Percentiles rank a stretch among this genome's conserved stretches.
phyloP scores from a whole-genome alignment of 1,140 invertebrate species.

The Heliconius nattereri region DNA sequence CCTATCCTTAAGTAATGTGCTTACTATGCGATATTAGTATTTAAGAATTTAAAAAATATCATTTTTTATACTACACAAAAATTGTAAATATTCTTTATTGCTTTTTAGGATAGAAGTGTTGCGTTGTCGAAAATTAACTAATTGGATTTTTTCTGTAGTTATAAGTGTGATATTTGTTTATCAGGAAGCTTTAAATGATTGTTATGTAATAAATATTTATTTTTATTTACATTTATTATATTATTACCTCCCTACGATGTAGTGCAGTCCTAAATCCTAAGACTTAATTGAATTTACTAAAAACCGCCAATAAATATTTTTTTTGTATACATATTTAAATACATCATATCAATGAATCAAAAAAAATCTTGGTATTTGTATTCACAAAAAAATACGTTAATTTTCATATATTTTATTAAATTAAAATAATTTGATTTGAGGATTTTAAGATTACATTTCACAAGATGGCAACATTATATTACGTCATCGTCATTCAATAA shows the following conservation, averaged over 20 bases:
- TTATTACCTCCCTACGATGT: background rate
- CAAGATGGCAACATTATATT: conserved; percentile 4
- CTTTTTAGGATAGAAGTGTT: background rate
- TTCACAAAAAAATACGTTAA: too few relatives aligned
- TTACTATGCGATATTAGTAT: background rate
- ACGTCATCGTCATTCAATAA: background rate
- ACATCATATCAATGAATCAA: too few relatives aligned
- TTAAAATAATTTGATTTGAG: too few relatives aligned
- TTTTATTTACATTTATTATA: background rate
- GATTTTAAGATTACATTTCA: background rate
- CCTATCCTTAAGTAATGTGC: background rate
- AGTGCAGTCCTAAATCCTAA: too few relatives aligned
- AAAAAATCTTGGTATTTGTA: too few relatives aligned
- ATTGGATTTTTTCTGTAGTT: background rate
- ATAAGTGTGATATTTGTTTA: conserved; percentile 23
- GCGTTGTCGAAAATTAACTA: background rate
- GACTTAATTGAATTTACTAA: too few relatives aligned
- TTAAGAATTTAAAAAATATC: background rate
- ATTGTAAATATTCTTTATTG: background rate
- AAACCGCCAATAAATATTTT: too few relatives aligned
- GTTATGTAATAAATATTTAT: conserved; percentile 28
- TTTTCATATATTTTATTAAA: too few relatives aligned
- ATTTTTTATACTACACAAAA: background rate
- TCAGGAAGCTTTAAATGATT: conserved; percentile 29
- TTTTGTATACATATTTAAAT: too few relatives aligned